Base-by-base conservation (phyloP, 2,797 vertebrate species). In the Rhinogobio ventralis region DNA sequence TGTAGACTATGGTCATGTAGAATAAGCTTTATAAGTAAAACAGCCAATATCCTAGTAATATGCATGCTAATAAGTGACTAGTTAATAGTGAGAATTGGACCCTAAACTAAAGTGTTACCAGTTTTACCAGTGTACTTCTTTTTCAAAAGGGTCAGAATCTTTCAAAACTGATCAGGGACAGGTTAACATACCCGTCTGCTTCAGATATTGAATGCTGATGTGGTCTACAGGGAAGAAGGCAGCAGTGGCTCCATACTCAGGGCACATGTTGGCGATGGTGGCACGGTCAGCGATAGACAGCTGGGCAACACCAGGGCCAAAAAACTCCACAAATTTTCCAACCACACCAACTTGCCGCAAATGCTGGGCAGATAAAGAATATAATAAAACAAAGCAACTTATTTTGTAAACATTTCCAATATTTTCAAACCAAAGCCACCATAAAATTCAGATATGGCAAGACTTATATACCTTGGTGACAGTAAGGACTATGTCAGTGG, bases 231-330 rank as follows among this genome's bases (percentile, higher is more conserved):
- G 98, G 90, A 99, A 99, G 91, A 96, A 99, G 1, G 97, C 98
- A 0, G 97, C 97, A 0, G 98, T 99, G 46, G 98, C 98, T 33
- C 98, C 98, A 0, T 99, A 99, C 87, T 99, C 98, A 0, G 98
- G 98, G 88, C 98, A 99, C 98, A 99, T 99, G 92, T 99, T 99
- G 87, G 98, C 96, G 83, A 99, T 98, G 17, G 98, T 99, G 88
- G 98, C 98, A 88, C 98, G 92, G 91, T 99, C 98, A 30, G 98
- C 98, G 51, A 99, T 98, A 28, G 98, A 99, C 71, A 99, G 90
- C 81, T 97, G 96, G 82, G 95, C 94, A n/a, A 99, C 96, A 13
- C 98, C 97, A 0, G 97, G 96, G 28, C 98, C 98, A 4, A 98
- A 99, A 87, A 99, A 99, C 92, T 99, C 98, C 53, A 99, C 98